Evolutionary conservation across 2,888 invertebrate species (phyloP).

Genomic region (Xylocampa areola): DNA sequence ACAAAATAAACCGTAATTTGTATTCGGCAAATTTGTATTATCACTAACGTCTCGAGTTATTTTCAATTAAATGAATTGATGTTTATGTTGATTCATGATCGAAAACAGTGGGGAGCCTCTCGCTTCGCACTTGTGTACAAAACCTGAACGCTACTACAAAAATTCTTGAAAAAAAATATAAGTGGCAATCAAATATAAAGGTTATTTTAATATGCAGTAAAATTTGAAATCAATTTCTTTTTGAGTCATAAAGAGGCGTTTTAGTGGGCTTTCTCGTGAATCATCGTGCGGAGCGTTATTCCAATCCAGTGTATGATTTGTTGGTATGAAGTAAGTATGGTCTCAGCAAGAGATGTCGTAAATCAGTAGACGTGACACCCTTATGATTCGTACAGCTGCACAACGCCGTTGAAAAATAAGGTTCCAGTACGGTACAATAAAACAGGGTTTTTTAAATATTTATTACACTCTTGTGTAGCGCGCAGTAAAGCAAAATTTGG

Average conservation of each 20-base stretch:
- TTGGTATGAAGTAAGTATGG: constrained; percentile 77
- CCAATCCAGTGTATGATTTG: constrained; percentile 79
- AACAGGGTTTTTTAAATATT: constrained; percentile 63
- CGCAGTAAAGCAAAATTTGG: constrained; percentile 23
- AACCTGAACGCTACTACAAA: constrained; percentile 62
- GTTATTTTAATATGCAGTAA: constrained; percentile 88
- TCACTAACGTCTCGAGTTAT: constrained; percentile 65
- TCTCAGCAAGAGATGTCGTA: constrained; percentile 83
- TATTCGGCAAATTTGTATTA: constrained; percentile 65
- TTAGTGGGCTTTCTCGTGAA: constrained; percentile 79
- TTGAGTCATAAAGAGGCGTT: constrained; percentile 79
- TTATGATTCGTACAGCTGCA: constrained; percentile 78
- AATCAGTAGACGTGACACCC: constrained; percentile 81
- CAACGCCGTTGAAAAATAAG: constrained; percentile 74
- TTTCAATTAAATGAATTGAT: constrained; percentile 81
- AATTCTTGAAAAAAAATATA: constrained; percentile 72
- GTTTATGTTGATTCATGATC: constrained; percentile 79
- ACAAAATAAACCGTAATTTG: constrained; percentile 63
- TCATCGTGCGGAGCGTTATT: constrained; percentile 70
- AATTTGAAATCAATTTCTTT: constrained; percentile 87
- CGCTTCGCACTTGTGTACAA: constrained; percentile 59
- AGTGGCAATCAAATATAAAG: constrained; percentile 83
- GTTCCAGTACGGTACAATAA: constrained; percentile 64
- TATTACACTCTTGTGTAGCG: constrained; percentile 39
- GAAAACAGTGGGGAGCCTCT: constrained; percentile 75